phyloP scores from a whole-genome alignment of 1,140 invertebrate genomes.

The Phenacoccus solenopsis region DNA sequence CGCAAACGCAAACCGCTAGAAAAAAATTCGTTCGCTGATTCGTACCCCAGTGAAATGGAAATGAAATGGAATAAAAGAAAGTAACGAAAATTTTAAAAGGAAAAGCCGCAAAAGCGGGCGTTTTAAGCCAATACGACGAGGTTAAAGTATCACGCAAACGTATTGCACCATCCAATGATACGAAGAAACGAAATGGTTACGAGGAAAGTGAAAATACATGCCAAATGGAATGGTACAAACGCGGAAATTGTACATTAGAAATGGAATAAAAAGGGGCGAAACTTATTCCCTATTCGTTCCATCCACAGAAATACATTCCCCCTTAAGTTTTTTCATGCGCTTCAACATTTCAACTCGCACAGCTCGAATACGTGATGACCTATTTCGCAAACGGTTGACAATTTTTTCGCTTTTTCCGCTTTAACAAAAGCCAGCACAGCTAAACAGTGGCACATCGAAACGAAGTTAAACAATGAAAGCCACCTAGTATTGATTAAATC shows the following conservation, averaged over 20 bases:
- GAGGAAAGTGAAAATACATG: not conserved
- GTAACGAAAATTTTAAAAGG: not conserved
- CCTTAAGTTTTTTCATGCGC: not conserved
- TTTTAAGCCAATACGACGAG: not conserved
- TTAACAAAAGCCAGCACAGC: not conserved
- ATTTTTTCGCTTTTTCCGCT: not conserved
- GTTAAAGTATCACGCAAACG: not conserved
- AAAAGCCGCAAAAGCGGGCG: not conserved
- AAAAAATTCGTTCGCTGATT: no score
- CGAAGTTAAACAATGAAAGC: conserved; percentile 1
- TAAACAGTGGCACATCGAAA: not conserved
- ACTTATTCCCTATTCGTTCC: not conserved
- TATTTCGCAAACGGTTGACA: not conserved
- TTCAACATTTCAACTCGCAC: not conserved
- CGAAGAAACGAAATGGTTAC: not conserved
- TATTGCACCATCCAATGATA: not conserved
- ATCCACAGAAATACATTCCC: not conserved
- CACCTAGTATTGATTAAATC: not conserved
- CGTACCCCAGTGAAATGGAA: no score
- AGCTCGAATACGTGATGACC: not conserved
- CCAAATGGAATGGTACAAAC: not conserved
- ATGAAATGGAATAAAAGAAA: not conserved
- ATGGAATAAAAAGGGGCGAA: not conserved
- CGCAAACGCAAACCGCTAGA: no score
- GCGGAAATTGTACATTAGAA: not conserved